Conservation (phyloP, 2,797 vertebrate species). For the Spatula clypeata region DNA sequence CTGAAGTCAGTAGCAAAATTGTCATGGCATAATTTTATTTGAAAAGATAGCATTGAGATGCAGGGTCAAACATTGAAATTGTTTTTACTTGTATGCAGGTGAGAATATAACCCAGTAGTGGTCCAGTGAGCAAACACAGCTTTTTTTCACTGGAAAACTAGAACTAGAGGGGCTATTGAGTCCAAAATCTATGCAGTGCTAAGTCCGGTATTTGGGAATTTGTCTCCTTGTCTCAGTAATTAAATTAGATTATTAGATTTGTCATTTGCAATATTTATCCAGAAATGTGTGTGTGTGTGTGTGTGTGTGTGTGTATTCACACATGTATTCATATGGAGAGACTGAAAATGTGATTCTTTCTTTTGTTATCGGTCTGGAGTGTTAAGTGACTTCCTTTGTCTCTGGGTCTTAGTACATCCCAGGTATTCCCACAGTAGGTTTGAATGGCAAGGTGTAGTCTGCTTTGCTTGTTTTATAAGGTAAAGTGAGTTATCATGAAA, state of each 20-base stretch:
- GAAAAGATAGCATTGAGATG: neutral
- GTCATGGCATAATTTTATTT: neutral
- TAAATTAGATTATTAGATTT: neutral
- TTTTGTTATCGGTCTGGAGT: neutral
- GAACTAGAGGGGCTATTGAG: neutral
- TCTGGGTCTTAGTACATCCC: neutral
- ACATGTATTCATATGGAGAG: neutral
- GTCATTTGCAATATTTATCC: neutral
- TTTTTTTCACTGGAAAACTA: neutral
- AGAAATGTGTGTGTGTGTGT: neutral
- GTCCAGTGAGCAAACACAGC: neutral
- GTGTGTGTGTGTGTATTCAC: neutral
- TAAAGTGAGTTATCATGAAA: neutral
- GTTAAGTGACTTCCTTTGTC: neutral
- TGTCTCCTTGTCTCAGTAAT: neutral
- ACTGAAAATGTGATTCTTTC: neutral
- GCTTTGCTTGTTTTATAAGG: neutral
- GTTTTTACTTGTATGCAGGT: constrained; percentile 7
- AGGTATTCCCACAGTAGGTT: neutral
- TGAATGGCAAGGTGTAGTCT: neutral
- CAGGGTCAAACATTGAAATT: neutral
- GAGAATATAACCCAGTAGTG: neutral
- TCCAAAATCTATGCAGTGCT: neutral
- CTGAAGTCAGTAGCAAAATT: neutral
- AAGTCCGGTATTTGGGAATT: neutral